Evolutionary conservation across 2,113 vertebrate species (phyloP).

Genomic region (Vulpes ferrilata): DNA sequence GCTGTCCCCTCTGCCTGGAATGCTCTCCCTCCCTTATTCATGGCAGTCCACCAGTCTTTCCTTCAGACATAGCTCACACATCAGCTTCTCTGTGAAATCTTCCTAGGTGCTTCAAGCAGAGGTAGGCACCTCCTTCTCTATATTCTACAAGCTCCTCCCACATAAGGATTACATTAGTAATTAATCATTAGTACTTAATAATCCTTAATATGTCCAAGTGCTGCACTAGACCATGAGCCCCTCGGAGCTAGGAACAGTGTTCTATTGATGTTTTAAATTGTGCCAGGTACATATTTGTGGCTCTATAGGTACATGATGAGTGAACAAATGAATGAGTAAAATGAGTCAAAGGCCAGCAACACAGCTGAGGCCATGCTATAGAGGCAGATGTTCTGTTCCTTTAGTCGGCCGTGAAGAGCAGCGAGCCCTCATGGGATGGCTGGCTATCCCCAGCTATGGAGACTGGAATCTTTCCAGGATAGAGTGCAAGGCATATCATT

Average conservation of each 20-base stretch:
- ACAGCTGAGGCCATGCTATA: neutral
- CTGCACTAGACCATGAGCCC: neutral
- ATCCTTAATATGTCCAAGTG: neutral
- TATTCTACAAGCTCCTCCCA: neutral
- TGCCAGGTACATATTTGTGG: neutral
- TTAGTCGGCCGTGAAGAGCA: neutral
- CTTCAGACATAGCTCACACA: neutral
- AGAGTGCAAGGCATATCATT: neutral
- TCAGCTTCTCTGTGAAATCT: neutral
- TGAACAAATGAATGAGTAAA: neutral
- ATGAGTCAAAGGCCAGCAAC: neutral
- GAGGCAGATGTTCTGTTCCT: neutral
- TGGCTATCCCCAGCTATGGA: neutral
- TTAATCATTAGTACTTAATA: neutral
- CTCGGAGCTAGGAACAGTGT: neutral
- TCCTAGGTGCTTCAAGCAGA: neutral
- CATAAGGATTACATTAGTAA: neutral
- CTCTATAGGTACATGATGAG: neutral
- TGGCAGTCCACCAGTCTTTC: neutral
- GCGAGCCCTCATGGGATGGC: rapidly evolving
- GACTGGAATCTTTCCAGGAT: neutral
- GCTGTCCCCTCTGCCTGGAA: neutral
- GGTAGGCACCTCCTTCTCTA: neutral
- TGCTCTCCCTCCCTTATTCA: neutral
- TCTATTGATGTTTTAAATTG: neutral